Evolutionary conservation across 2,888 invertebrate genomes (phyloP).

Genomic region (Acrobasis repandana): DNA sequence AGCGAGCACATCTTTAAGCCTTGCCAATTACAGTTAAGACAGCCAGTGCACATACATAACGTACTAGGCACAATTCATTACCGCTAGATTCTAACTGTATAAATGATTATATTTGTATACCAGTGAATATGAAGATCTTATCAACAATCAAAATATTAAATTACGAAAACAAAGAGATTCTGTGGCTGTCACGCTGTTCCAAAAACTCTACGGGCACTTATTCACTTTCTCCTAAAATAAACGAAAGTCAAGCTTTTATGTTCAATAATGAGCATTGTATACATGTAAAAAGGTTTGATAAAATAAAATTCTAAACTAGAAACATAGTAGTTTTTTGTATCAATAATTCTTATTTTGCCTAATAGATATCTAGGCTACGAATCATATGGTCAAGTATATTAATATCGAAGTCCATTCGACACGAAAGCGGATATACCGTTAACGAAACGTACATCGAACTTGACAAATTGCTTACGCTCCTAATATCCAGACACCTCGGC

Average conservation of each 20-base stretch:
- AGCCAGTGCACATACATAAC: neutral
- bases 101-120: neutral
- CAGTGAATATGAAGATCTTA: slow-evolving; percentile 1
- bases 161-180: neutral
- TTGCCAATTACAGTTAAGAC: slow-evolving; percentile 27
- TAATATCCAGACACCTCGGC: slow-evolving; percentile 77
- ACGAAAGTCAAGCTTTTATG: too few relatives aligned
- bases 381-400: slow-evolving; percentile 4
- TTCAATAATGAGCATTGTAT: neutral
- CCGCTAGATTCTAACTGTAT: slow-evolving; percentile 3
- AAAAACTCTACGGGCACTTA: neutral
- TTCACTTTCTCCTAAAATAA: neutral
- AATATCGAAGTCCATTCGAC: slow-evolving; percentile 38
- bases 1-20: slow-evolving; percentile 31
- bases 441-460: slow-evolving; percentile 72
- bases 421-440: slow-evolving; percentile 56
- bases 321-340: neutral
- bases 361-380: neutral
- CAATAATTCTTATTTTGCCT: neutral
- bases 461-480: slow-evolving; percentile 81
- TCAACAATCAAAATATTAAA: slow-evolving; percentile 1
- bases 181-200: neutral
- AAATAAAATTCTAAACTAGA: neutral
- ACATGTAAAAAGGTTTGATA: too few relatives aligned
- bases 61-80: slow-evolving; percentile 8